Conservation (phyloP, 2,888 invertebrate genomes). For the Philereme vetulata region DNA sequence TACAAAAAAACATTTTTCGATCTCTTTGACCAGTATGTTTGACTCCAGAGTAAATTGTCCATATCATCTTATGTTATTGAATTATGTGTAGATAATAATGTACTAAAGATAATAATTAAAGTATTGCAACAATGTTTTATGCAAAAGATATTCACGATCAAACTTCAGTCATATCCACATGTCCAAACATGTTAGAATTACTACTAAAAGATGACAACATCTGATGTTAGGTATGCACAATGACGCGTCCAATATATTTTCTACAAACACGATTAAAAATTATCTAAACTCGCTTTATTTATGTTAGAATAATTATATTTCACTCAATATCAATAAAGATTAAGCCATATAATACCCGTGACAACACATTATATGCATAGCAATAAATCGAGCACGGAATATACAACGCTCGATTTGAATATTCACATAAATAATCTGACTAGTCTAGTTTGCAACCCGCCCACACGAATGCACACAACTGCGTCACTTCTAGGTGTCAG, state of each 20-base stretch:
- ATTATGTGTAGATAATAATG: no score
- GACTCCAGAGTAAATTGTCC: no score
- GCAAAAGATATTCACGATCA: not conserved
- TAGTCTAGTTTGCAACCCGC: conserved; percentile 9
- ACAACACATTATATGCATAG: conserved; percentile 5
- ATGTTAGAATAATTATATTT: conserved; percentile 18
- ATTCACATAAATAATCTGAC: conserved; percentile 21
- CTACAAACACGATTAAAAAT: not conserved
- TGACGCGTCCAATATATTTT: no score
- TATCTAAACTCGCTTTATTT: conserved; percentile 6
- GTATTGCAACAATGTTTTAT: not conserved
- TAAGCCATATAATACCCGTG: conserved; percentile 18
- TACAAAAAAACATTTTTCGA: no score
- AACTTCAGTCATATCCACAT: conserved; percentile 2
- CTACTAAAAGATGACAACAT: not conserved
- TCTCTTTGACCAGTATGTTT: no score
- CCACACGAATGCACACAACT: conserved; percentile 20
- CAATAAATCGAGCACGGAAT: conserved; percentile 17
- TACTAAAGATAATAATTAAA: no score
- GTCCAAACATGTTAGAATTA: conserved; percentile 7
- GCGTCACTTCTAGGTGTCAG: not conserved
- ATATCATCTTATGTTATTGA: no score
- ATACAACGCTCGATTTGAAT: conserved; percentile 18
- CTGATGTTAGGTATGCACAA: not conserved
- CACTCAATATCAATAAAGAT: conserved; percentile 25